Base-by-base conservation (phyloP, 2,888 invertebrate genomes). In the Hartigia nigra region DNA sequence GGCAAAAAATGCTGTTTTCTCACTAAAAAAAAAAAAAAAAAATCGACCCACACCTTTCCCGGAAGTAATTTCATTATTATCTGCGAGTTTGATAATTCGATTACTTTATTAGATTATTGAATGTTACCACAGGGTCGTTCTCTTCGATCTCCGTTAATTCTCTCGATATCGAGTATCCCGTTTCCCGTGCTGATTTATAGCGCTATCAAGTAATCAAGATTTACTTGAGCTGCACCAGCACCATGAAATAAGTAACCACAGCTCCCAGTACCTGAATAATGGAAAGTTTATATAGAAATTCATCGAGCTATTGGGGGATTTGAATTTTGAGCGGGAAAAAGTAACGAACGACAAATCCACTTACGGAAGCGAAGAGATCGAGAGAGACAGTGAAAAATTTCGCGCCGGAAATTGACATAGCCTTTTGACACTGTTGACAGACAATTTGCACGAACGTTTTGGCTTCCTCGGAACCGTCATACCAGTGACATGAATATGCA, bases 381-480 rank as follows among this genome's bases (percentile, higher is more conserved):
- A 97, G 92, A 1, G 97, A 97, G 0, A 97, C 96, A 0, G 97
- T 97, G 90, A 97, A 97, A 92, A 97, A 97, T 91, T 97, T 97
- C 1, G 97, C 97, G 82, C 97, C 97, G 1, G 97, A 97, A 89
- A 97, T 97, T 83, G 96, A 96, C 95, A 97, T 95, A 0, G 97
- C 96, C 88, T 97, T 97, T 92, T 97, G 97, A 90, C 97, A 97
- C 89, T 97, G 97, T 90, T 97, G 97, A 90, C 97, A 97, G 14
- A 97, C 97, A 87, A 97, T 97, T 92, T 97, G 97, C 1, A 97
- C 97, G 90, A 97, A 97, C 37, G 97, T 97, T 91, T 97, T 97
- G 0, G 97, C 97, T 88, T 97, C 97, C 88, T 97, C 97, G 0
- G 97, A 97, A 11, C 97, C 97, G 85, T 97, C 97, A 90, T 97